Percentiles rank a stretch among this genome's conserved stretches.
Conservation (phyloP, 2,113 vertebrate species). For the Pseudonaja textilis region DNA sequence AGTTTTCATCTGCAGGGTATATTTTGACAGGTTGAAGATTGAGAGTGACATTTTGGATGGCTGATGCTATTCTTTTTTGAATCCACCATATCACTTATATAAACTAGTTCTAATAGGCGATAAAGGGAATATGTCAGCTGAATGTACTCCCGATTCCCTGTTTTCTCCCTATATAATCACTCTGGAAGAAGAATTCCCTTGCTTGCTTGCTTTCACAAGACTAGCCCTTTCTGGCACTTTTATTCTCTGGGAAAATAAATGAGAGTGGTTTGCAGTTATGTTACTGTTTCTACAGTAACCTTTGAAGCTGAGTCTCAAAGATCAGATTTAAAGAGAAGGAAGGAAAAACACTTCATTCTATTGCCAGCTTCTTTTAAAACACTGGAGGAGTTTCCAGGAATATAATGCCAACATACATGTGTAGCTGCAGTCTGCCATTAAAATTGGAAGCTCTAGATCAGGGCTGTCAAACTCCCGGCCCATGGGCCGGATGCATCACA, state of each 20-base stretch:
- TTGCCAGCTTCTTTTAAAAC: background rate
- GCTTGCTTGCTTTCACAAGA: background rate
- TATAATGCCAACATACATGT: background rate
- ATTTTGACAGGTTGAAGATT: background rate
- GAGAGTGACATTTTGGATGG: background rate
- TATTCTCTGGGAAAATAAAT: background rate
- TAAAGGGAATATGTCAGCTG: background rate
- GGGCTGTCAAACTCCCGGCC: no score
- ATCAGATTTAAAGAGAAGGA: background rate
- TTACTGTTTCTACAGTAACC: conserved; percentile 5
- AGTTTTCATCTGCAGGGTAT: background rate
- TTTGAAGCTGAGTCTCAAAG: background rate
- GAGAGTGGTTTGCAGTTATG: background rate
- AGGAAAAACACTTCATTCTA: background rate
- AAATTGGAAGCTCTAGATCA: background rate
- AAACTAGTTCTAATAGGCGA: background rate
- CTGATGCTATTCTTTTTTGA: background rate
- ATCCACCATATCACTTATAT: background rate
- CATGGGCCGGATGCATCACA: no score
- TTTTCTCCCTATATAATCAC: background rate
- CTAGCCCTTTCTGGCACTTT: background rate
- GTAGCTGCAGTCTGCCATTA: no score
- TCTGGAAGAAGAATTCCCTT: background rate
- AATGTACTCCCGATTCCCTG: background rate
- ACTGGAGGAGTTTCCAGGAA: background rate